Base-by-base conservation (phyloP, 30 jellyfish, hydroid and myxozoan species). In the Aurelia aurita region DNA sequence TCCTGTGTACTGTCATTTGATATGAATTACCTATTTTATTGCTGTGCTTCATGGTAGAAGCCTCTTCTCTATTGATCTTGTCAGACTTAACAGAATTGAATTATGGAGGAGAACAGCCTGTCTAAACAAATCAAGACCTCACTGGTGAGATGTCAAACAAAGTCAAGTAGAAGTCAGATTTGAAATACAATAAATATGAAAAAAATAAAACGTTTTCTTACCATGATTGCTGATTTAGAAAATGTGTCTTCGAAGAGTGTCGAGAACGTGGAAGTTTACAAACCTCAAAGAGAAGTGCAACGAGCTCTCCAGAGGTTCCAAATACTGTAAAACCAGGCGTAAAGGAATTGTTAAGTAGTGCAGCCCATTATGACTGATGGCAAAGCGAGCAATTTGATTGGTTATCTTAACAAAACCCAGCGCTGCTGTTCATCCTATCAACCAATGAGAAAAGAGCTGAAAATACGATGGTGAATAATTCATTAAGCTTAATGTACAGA, bases 221-320 rank as follows among this genome's bases (percentile, higher is more conserved):
- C 67, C 67, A 55, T 55, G 25, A 19, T 55, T 55, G 29, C 29
- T 55, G 67, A 9, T 22, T 19, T n/a, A 55, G 29, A 55, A 31
- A 64, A 27, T 26, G 13, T 64, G 11, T 31, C 31, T 27, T 31
- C 46, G 22, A 64, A 64, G 31, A 6, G 23, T 4, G 76, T 31
- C 21, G 31, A n/a, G 25, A 19, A 27, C 10, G 23, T 21, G 21
- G 51, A n/a, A 16, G 76, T 18, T 18, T 31, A 11, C 76, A 64
- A 44, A 44, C 43, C 88, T 58, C 28, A 76, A 32, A 76, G 77
- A 55, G 88, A 62, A 34, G 88, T 76, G 88, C 77, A 32, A 76
- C 88, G 88, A 34, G 58, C 88, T 62, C 88, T 76, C 32, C 35
- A 13, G 43, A 76, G 88, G 74, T 34, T 34, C 59, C 22, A 59